phyloP scores from a whole-genome alignment of 2,888 invertebrate species.

The Chromoteleia sp. region DNA sequence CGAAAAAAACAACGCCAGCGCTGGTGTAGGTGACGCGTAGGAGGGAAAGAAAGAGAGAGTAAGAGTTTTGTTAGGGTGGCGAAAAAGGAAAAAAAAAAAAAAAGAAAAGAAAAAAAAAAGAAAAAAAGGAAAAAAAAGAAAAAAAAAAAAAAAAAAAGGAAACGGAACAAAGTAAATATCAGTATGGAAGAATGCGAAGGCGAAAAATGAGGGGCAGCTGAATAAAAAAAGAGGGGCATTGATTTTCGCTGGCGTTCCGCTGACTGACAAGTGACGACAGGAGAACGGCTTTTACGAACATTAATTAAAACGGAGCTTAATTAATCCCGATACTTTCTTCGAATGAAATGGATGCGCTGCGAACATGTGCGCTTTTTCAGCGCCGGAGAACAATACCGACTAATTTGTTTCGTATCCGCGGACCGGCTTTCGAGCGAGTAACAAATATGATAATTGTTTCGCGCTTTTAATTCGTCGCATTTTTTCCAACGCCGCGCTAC shows the following conservation, averaged over 20 bases:
- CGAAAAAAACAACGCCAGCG: too few species aligned
- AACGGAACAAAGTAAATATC: too few species aligned
- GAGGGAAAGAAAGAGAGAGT: too few species aligned
- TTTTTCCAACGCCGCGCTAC: neutral
- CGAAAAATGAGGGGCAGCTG: too few species aligned
- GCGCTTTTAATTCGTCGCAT: conserved; percentile 18
- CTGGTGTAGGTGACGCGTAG: too few species aligned
- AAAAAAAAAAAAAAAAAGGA: too few species aligned
- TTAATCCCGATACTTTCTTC: conserved; percentile 54
- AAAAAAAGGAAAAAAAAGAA: too few species aligned
- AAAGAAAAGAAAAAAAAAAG: too few species aligned
- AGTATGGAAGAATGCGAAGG: too few species aligned
- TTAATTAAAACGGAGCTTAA: conserved; percentile 41
- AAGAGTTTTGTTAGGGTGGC: too few species aligned
- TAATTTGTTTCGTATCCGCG: conserved; percentile 33
- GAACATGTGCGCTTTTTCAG: conserved; percentile 14
- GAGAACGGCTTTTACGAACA: conserved; percentile 26
- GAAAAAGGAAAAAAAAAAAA: too few species aligned
- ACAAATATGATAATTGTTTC: conserved; percentile 36
- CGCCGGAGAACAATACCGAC: conserved; percentile 22
- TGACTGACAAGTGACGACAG: conserved; percentile 44
- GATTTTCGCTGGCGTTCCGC: conserved; percentile 38
- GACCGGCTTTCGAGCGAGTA: neutral
- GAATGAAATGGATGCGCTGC: conserved; percentile 21
- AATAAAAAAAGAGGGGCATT: conserved; percentile 50